Base-by-base conservation (phyloP, 2,113 vertebrate genomes). In the Heliornis fulica region DNA sequence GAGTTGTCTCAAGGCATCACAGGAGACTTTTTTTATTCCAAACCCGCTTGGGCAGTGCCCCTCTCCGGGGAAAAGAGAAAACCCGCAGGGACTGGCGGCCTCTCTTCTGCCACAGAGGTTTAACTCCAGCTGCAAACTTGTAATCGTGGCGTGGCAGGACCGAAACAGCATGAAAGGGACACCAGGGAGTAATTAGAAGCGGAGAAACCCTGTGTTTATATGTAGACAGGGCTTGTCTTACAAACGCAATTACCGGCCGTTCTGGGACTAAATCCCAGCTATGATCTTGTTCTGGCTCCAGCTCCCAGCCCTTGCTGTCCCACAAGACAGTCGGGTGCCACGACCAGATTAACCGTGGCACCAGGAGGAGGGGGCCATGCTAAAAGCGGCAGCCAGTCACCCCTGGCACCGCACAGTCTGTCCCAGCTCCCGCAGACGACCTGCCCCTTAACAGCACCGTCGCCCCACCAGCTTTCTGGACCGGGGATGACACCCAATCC, bases 171-270 rank as follows among this genome's bases (percentile, higher is more conserved):
- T 48, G 63, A 87, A 94, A 92, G 75, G 82, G 90, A 88, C 95
- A 94, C 89, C 82, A 66, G 91, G 23, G 82, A 91, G 72, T 93
- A 96, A 96, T 95, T 83, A 96, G 93, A 95, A 85, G 71, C 13
- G 18, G 69, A 93, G 89, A 93, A 94, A 72, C 81, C 87, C 93
- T 77, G 85, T 94, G 91, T 95, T 97, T 96, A 83, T 96, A 96
- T 80, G 91, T 59, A 95, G 96, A 88, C 93, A 77, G 91, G 75
- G 91, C 71, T 93, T 96, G 93, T 86, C 90, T 96, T 85, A 88
- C 87, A 96, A 90, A 91, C 40, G 63, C 87, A 97, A 54, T 96
- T 96, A 94, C 93, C 87, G 53, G 46, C 87, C 84, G 22, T 59
- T 78, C 94, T 74, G 93, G 94, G 95, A 70, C 91, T 40, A 79